Evolutionary conservation across 2,113 vertebrate species (phyloP).

Genomic region (Psettodes erumei): DNA sequence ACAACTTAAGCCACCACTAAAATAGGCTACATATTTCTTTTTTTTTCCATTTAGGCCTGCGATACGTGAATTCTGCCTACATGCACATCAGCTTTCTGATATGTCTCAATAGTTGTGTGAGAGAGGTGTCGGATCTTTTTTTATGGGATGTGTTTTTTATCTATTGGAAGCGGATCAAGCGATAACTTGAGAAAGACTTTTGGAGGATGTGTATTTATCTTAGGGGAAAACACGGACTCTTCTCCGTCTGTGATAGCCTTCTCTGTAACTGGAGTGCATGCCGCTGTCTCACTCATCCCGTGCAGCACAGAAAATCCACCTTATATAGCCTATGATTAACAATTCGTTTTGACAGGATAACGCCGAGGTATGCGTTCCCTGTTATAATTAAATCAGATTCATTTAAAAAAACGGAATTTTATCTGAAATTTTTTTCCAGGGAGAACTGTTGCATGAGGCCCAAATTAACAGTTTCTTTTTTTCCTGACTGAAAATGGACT

Average conservation of each 20-base stretch:
- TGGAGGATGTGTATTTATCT: conserved; percentile 38
- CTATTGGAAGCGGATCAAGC: conserved; percentile 19
- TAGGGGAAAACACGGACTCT: conserved; percentile 31
- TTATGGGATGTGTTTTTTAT: background rate
- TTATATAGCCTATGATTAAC: too few species aligned
- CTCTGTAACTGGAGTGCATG: background rate
- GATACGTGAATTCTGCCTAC: too few species aligned
- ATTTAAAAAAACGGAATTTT: background rate
- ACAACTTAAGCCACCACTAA: background rate
- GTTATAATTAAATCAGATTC: background rate
- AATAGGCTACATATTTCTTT: too few species aligned
- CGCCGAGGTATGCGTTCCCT: background rate
- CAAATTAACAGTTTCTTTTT: background rate
- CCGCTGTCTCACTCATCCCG: conserved; percentile 3
- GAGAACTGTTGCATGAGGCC: background rate
- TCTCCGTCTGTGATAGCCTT: conserved; percentile 7
- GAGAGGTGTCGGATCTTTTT: background rate
- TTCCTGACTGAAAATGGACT: background rate
- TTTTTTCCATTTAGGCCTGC: background rate
- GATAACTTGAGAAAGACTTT: conserved; percentile 44
- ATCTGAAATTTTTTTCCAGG: too few species aligned
- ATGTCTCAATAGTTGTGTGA: background rate
- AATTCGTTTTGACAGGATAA: background rate
- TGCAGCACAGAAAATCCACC: background rate
- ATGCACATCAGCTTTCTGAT: background rate